Evolutionary conservation across 2,113 vertebrate species (phyloP).

Genomic region (Tupaia tana): DNA sequence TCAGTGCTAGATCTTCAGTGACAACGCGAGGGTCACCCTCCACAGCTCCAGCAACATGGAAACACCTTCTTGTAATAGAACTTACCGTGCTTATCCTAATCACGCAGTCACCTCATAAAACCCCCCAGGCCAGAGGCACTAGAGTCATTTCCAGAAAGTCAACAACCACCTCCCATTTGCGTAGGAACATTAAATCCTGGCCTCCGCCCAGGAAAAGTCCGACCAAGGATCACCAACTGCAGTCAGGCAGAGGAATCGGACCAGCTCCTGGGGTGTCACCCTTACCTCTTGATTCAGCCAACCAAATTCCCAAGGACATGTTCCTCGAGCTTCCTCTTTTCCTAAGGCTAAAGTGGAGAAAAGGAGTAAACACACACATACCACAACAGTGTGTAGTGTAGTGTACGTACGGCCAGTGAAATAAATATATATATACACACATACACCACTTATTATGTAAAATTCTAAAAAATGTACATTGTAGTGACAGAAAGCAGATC

Average conservation of each 20-base stretch:
- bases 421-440: neutral
- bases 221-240: neutral
- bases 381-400: neutral
- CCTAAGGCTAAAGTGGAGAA: neutral
- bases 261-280: neutral
- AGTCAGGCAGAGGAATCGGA: neutral
- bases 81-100: neutral
- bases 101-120: neutral
- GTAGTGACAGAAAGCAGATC: neutral
- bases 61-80: neutral
- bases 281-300: neutral
- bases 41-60: neutral
- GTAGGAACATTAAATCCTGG: neutral
- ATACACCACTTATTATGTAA: neutral
- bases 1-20: neutral
- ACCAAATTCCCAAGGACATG: neutral
- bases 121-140: neutral
- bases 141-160: slow-evolving; percentile 9
- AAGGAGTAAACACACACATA: neutral
- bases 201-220: neutral
- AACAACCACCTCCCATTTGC: neutral
- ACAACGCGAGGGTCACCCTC: neutral
- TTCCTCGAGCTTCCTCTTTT: neutral
- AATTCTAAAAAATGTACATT: neutral
- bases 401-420: neutral